These are phyloP conservation scores for Mormyrops boulengeri DNA, from an alignment of 2,797 vertebrate species.

Conservation along the genomic window DNA sequence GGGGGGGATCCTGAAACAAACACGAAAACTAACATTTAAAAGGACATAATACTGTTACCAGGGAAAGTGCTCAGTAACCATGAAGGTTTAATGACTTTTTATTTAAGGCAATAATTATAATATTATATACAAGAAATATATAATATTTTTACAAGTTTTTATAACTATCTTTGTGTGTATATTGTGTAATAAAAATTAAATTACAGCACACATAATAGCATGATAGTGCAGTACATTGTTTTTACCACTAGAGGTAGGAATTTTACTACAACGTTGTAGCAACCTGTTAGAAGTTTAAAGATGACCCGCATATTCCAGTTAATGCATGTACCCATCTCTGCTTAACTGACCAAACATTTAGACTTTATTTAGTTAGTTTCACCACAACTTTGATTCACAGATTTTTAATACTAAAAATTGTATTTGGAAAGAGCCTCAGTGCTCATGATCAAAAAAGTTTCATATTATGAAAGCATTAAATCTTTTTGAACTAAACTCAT, in stretches of 20 bases:
- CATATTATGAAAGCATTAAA: not conserved
- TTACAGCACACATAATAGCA: not conserved
- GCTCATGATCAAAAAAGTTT: not conserved
- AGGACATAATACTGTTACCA: conserved; percentile 23
- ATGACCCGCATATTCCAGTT: not conserved
- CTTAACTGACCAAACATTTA: not conserved
- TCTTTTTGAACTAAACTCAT: not conserved
- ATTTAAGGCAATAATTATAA: conserved; percentile 57
- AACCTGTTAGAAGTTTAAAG: not conserved
- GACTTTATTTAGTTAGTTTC: not conserved
- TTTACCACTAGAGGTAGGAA: conserved; percentile 21
- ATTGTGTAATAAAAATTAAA: conserved; percentile 16
- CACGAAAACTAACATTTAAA: conserved; percentile 18
- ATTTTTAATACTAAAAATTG: not conserved
- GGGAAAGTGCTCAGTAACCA: conserved; percentile 49
- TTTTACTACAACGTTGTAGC: not conserved
- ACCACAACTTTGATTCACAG: not conserved
- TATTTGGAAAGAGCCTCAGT: not conserved
- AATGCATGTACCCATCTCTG: not conserved
- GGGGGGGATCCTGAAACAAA: conserved; percentile 24
- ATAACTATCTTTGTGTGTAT: not conserved
- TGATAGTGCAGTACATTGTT: conserved; percentile 16
- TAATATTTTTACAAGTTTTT: conserved; percentile 31
- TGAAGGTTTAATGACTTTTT: conserved; percentile 35
- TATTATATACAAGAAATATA: conserved; percentile 40